Percentiles rank a stretch among this genome's conserved stretches.
phyloP scores from a whole-genome alignment of 2,888 invertebrate genomes.

The Drosophila neutralis region DNA sequence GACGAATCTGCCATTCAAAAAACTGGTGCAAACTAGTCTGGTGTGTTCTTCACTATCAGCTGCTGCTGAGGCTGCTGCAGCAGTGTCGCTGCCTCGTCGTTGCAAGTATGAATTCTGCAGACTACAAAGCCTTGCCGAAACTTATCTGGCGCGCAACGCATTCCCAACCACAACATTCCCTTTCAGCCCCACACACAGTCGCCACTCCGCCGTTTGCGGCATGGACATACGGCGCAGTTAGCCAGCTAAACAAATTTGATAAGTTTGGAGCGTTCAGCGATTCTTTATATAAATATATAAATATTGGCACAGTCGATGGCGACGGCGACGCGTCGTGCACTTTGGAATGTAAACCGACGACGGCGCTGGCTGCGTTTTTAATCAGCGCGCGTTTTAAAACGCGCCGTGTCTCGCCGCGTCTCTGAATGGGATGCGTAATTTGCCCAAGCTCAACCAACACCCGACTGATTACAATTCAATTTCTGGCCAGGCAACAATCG shows the following conservation, averaged over 20 bases:
- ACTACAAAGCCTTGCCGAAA: conserved; percentile 78
- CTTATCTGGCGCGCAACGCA: conserved; percentile 69
- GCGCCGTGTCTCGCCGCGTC: conserved; percentile 39
- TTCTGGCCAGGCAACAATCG: conserved; percentile 12
- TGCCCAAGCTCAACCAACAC: conserved; percentile 15
- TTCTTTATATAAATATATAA: conserved; percentile 43
- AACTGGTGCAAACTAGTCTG: conserved; percentile 31
- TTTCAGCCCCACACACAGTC: background rate
- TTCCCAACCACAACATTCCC: conserved; percentile 1
- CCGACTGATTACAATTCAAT: conserved; percentile 6
- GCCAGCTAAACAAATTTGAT: conserved; percentile 67
- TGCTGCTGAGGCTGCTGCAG: background rate
- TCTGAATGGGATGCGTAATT: conserved; percentile 80
- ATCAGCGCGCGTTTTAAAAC: conserved; percentile 69
- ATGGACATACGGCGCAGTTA: conserved; percentile 73
- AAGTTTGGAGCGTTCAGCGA: conserved; percentile 44
- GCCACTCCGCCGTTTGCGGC: background rate
- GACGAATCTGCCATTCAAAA: background rate
- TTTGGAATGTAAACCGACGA: conserved; percentile 77
- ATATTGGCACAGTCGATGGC: conserved; percentile 41
- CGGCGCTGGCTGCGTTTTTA: conserved; percentile 55
- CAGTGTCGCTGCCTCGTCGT: background rate
- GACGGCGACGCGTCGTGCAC: conserved; percentile 45
- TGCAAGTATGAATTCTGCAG: conserved; percentile 27
- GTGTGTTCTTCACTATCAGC: conserved; percentile 17